Percentiles rank a stretch among this genome's conserved stretches.
These are phyloP conservation scores for Harpagifer antarcticus DNA, from an alignment of 2,797 vertebrate species.

Conservation along the genomic window DNA sequence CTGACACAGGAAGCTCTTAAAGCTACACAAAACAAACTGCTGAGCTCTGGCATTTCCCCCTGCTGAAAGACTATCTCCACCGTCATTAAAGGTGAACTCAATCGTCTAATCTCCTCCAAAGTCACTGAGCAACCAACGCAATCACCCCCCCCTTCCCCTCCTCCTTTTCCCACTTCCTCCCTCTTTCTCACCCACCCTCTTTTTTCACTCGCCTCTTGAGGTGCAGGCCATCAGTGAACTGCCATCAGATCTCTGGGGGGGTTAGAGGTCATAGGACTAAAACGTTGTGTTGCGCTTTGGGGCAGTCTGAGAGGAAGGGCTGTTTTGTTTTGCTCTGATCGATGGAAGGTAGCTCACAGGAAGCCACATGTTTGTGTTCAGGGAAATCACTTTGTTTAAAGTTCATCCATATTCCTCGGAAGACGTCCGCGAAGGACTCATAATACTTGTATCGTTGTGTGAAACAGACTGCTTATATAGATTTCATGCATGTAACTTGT, in stretches of 20 bases:
- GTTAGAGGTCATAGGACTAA: slow-evolving; percentile 80
- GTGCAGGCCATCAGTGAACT: slow-evolving; percentile 72
- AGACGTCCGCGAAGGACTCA: slow-evolving; percentile 3
- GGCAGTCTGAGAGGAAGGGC: slow-evolving; percentile 59
- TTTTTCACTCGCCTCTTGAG: slow-evolving; percentile 43
- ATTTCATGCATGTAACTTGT: slow-evolving; percentile 48
- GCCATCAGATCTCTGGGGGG: slow-evolving; percentile 72
- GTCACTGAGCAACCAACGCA: slow-evolving; percentile 75
- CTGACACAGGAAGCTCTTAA: slow-evolving; percentile 88
- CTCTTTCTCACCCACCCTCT: slow-evolving; percentile 44
- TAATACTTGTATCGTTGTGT: slow-evolving; percentile 8
- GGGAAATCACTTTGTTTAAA: slow-evolving; percentile 39
- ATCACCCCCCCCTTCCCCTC: slow-evolving; percentile 36
- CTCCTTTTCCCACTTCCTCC: slow-evolving; percentile 44
- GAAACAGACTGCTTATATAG: slow-evolving; percentile 27
- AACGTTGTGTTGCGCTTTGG: slow-evolving; percentile 53
- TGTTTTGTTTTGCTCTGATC: slow-evolving; percentile 63
- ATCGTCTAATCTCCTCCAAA: slow-evolving; percentile 83
- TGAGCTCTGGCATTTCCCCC: slow-evolving; percentile 83
- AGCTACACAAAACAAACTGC: slow-evolving; percentile 86
- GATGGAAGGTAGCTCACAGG: slow-evolving; percentile 51
- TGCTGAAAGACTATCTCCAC: slow-evolving; percentile 86
- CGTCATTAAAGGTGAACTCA: slow-evolving; percentile 85
- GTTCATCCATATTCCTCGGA: slow-evolving; percentile 39
- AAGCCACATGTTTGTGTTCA: slow-evolving; percentile 34